Conservation (phyloP, 1,140 invertebrate species). For the Teleopsis dalmanni region DNA sequence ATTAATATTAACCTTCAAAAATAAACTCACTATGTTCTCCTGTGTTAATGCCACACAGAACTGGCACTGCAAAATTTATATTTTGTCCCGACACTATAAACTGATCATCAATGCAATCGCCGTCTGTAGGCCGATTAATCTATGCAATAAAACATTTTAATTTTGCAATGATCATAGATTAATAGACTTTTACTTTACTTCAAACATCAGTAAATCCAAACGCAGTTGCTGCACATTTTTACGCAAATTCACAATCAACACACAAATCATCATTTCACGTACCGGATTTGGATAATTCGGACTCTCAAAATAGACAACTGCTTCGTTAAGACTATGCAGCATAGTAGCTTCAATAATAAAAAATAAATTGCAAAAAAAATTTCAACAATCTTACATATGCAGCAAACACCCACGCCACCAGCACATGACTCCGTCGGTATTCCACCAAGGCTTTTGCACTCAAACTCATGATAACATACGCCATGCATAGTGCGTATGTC, state of each 20-base stretch:
- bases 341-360: no score
- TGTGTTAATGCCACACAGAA: slow-evolving; percentile 65
- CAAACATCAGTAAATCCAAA: slow-evolving; percentile 61
- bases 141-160: slow-evolving; percentile 25
- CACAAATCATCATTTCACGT: slow-evolving; percentile 49
- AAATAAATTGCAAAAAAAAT: slow-evolving; percentile 44
- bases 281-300: slow-evolving; percentile 48
- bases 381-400: slow-evolving; percentile 52
- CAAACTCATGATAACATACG: slow-evolving; percentile 57
- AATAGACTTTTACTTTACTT: slow-evolving; percentile 45
- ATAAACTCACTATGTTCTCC: slow-evolving; percentile 69
- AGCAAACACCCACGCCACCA: slow-evolving; percentile 67
- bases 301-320: slow-evolving; percentile 54
- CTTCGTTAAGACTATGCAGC: slow-evolving; percentile 50
- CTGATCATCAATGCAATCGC: slow-evolving; percentile 59
- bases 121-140: slow-evolving; percentile 58
- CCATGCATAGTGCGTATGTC: slow-evolving; percentile 46
- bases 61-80: slow-evolving; percentile 57
- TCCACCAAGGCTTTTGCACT: slow-evolving; percentile 57
- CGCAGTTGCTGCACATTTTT: slow-evolving; percentile 56
- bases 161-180: neutral
- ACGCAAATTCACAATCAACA: slow-evolving; percentile 54
- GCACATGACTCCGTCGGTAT: slow-evolving; percentile 59
- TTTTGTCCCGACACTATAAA: slow-evolving; percentile 64
- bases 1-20: no score